These are phyloP conservation scores for Hyperopisus bebe DNA, from an alignment of 2,113 vertebrate genomes.

Conservation along the genomic window DNA sequence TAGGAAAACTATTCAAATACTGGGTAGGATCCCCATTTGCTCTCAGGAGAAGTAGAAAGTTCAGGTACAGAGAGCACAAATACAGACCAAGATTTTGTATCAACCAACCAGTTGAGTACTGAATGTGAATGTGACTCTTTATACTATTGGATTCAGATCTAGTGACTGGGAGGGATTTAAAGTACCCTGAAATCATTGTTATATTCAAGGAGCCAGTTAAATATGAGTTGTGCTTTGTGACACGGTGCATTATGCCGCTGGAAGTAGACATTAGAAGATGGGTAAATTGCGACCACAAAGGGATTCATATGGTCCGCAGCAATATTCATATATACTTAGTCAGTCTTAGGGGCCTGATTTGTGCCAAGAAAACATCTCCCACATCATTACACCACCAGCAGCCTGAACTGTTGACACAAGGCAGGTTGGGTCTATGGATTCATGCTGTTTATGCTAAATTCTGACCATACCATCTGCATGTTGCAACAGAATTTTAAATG, in stretches of 20 bases:
- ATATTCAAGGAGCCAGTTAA: not conserved
- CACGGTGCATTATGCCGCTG: not conserved
- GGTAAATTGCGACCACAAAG: not conserved
- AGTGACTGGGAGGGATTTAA: not conserved
- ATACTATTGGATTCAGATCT: not conserved
- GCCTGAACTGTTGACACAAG: not conserved
- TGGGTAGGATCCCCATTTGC: not conserved
- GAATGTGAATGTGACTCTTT: not conserved
- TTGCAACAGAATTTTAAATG: not conserved
- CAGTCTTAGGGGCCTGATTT: not conserved
- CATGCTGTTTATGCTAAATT: not conserved
- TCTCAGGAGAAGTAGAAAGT: not conserved
- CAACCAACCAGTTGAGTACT: not conserved
- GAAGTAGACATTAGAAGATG: not conserved
- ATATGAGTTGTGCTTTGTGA: not conserved
- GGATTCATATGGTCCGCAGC: not conserved
- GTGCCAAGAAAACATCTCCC: not conserved
- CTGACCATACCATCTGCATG: not conserved
- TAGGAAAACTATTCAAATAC: not conserved
- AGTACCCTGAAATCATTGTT: not conserved
- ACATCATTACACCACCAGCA: not conserved
- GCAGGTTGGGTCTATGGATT: not conserved
- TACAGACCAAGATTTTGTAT: not conserved
- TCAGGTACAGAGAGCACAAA: not conserved
- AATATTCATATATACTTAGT: not conserved